Conservation (phyloP, 1,140 invertebrate species). For the Apis florea region DNA sequence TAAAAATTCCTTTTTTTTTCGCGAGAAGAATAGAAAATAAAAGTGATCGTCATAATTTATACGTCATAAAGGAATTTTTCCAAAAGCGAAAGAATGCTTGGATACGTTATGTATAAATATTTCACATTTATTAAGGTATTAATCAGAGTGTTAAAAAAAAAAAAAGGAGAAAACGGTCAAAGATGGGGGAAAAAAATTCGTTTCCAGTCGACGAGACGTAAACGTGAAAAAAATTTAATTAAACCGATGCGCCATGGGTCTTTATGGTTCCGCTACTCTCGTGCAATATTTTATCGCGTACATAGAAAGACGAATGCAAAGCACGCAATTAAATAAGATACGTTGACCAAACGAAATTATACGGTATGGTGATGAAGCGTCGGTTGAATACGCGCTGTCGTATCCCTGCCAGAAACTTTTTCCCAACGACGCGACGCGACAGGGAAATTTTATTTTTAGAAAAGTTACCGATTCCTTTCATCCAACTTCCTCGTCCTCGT, state of each 20-base stretch:
- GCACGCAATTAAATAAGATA: constrained; percentile 10
- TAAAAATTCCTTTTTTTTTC: too few relatives aligned
- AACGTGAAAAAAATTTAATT: constrained; percentile 31
- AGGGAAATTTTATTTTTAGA: constrained; percentile 2
- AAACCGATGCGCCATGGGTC: neutral
- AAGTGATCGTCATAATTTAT: too few relatives aligned
- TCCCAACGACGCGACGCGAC: too few relatives aligned
- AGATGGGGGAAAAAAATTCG: neutral
- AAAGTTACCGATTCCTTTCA: neutral
- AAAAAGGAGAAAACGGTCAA: neutral
- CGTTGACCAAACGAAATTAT: neutral
- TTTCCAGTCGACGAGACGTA: neutral
- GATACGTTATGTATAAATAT: neutral
- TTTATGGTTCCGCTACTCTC: too few relatives aligned
- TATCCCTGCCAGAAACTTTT: neutral
- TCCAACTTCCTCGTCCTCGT: neutral
- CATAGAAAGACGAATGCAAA: neutral
- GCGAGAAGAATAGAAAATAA: too few relatives aligned
- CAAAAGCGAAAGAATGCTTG: too few relatives aligned
- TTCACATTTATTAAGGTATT: neutral
- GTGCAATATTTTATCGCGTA: constrained; percentile 13
- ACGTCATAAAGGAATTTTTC: too few relatives aligned
- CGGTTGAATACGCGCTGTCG: neutral
- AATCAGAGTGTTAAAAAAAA: neutral
- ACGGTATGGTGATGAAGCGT: neutral